phyloP scores from a whole-genome alignment of 2,888 invertebrate genomes.

The Oasisia sp. region DNA sequence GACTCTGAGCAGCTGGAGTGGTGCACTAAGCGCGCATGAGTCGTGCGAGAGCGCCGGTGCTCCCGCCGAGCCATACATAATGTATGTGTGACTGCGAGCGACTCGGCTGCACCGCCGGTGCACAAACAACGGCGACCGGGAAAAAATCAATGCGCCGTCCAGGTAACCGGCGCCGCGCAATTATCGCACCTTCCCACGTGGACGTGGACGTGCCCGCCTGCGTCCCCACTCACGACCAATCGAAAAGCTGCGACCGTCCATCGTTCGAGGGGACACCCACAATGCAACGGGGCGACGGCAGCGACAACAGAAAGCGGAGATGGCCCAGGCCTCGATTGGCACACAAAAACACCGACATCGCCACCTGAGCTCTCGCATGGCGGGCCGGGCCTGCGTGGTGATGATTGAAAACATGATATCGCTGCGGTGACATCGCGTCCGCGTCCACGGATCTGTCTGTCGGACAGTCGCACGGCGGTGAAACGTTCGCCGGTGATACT shows the following conservation, averaged over 20 bases:
- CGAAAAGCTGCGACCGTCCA: neutral
- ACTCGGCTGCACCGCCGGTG: neutral
- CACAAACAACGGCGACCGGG: neutral
- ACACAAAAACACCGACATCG: neutral
- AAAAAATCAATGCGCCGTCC: neutral
- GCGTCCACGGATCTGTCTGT: neutral
- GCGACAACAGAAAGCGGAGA: neutral
- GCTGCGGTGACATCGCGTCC: neutral
- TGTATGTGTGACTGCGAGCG: neutral
- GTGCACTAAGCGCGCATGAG: neutral
- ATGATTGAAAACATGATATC: slow-evolving; percentile 17
- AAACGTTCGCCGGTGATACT: neutral
- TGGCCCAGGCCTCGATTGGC: slow-evolving; percentile 2
- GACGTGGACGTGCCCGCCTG: neutral
- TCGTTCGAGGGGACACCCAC: neutral
- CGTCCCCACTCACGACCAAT: neutral
- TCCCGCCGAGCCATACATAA: neutral
- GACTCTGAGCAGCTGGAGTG: neutral
- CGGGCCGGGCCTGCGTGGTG: neutral
- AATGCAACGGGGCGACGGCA: neutral
- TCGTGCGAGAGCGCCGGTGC: neutral
- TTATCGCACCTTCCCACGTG: slow-evolving; percentile 11
- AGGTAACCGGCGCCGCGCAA: neutral
- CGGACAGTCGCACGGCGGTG: neutral
- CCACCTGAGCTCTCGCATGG: neutral